phyloP scores from a whole-genome alignment of 2,888 invertebrate species.

The Vesta saturnalis region DNA sequence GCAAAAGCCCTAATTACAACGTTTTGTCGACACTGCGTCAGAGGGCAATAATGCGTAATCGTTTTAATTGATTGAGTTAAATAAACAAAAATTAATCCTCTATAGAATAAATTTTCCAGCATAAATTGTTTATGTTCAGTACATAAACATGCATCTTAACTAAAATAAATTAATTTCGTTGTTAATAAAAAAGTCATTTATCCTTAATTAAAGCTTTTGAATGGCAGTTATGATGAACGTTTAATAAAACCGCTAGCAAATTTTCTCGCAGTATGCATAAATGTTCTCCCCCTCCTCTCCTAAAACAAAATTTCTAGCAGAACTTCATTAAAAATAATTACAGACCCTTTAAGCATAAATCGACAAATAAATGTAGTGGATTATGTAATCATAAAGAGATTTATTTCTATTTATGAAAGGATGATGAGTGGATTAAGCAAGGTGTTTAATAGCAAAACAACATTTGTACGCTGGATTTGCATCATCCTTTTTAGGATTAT shows the following conservation, averaged over 20 bases:
- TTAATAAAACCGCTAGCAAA: constrained; percentile 31
- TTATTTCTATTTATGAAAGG: not conserved
- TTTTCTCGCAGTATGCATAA: constrained; percentile 12
- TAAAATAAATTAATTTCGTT: constrained; percentile 28
- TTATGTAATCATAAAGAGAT: not conserved
- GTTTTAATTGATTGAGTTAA: no score
- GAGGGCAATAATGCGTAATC: no score
- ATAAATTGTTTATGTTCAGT: no score
- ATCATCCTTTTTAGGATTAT: no score
- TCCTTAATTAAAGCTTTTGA: constrained; percentile 27
- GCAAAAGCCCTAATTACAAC: no score
- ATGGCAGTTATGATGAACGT: constrained; percentile 26
- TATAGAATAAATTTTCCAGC: no score
- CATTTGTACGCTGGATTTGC: no score
- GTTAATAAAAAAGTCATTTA: constrained; percentile 30
- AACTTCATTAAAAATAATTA: constrained; percentile 17
- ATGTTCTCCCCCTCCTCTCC: not conserved
- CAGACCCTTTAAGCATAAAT: not conserved
- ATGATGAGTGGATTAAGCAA: not conserved
- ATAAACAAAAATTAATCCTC: no score
- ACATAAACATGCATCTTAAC: not conserved
- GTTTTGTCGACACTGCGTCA: no score
- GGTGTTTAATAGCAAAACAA: no score
- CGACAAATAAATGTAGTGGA: constrained; percentile 1
- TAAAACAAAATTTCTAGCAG: not conserved